Evolutionary conservation across 1,140 invertebrate genomes (phyloP).

Genomic region (Nasonia longicornis): DNA sequence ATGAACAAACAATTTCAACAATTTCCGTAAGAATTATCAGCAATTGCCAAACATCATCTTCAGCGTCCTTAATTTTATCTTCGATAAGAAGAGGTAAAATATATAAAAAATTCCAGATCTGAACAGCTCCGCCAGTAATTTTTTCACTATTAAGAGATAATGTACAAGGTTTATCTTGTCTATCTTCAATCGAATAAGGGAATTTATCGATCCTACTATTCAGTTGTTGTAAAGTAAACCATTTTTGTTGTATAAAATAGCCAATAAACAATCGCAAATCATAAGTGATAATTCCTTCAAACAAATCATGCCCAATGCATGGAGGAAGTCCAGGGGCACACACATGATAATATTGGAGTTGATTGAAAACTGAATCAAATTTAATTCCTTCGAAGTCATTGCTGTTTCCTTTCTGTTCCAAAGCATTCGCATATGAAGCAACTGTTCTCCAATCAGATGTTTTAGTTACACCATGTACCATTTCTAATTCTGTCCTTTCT

Average conservation of each 20-base stretch:
- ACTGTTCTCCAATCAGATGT: constrained; percentile 46
- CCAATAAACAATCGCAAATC: constrained; percentile 50
- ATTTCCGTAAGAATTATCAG: constrained; percentile 46
- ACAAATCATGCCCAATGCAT: constrained; percentile 51
- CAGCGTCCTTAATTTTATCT: constrained; percentile 43
- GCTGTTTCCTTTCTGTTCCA: constrained; percentile 39
- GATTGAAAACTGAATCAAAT: constrained; percentile 49
- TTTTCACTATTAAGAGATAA: constrained; percentile 35
- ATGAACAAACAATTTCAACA: constrained; percentile 44
- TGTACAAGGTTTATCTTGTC: constrained; percentile 40
- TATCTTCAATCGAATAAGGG: constrained; percentile 51
- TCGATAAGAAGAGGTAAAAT: constrained; percentile 45
- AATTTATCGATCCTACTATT: constrained; percentile 50
- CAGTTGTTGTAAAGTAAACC: constrained; percentile 48
- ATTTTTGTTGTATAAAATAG: constrained; percentile 47
- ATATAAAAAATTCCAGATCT: constrained; percentile 45
- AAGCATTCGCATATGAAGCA: constrained; percentile 46
- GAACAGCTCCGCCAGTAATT: constrained; percentile 41
- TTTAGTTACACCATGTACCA: constrained; percentile 32
- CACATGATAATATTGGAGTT: constrained; percentile 46
- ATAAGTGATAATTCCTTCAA: constrained; percentile 50
- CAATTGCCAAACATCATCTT: constrained; percentile 41
- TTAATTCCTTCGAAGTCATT: constrained; percentile 47
- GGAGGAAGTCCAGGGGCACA: constrained; percentile 49
- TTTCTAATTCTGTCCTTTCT: constrained; percentile 46